A percentile compares a stretch with the other conserved stretches of the same genome.
Evolutionary conservation across 1,140 invertebrate species (phyloP).

Genomic region (Pachypeltis micranthus): DNA sequence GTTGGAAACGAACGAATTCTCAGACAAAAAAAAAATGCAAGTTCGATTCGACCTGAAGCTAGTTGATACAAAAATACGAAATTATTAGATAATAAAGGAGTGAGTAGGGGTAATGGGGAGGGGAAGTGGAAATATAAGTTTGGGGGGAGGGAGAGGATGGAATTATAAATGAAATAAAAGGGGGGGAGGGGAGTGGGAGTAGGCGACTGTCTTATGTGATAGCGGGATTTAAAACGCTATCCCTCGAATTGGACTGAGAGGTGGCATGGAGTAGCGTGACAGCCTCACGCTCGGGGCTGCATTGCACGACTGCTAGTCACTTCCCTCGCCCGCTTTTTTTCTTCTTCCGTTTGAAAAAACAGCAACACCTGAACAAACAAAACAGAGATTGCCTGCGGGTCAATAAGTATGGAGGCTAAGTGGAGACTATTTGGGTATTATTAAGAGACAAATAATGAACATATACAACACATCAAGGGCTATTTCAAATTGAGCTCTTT

Average conservation of each 20-base stretch:
- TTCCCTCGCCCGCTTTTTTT: conserved; percentile 77
- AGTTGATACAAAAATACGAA: too few species aligned
- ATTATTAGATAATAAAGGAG: neutral
- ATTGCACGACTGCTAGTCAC: conserved; percentile 51
- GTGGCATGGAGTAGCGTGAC: conserved; percentile 51
- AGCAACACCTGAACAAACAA: conserved; percentile 66
- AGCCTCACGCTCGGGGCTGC: conserved; percentile 49
- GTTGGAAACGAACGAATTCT: too few species aligned
- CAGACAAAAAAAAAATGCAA: too few species aligned
- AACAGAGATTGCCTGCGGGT: conserved; percentile 5
- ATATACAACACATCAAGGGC: too few species aligned
- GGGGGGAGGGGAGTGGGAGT: neutral
- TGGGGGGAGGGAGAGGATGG: neutral
- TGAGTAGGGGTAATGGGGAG: neutral
- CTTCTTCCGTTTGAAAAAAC: conserved; percentile 94
- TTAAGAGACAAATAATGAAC: too few species aligned
- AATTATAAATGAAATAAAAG: neutral
- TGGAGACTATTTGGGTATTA: too few species aligned
- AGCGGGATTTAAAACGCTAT: conserved; percentile 41
- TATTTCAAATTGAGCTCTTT: too few species aligned
- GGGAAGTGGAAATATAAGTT: neutral
- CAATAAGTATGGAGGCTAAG: conserved; percentile 8
- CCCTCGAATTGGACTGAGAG: conserved; percentile 52
- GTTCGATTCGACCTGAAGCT: too few species aligned
- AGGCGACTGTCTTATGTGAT: neutral